Conservation (phyloP, 2,797 vertebrate species). For the Arrhamphus sclerolepis region DNA sequence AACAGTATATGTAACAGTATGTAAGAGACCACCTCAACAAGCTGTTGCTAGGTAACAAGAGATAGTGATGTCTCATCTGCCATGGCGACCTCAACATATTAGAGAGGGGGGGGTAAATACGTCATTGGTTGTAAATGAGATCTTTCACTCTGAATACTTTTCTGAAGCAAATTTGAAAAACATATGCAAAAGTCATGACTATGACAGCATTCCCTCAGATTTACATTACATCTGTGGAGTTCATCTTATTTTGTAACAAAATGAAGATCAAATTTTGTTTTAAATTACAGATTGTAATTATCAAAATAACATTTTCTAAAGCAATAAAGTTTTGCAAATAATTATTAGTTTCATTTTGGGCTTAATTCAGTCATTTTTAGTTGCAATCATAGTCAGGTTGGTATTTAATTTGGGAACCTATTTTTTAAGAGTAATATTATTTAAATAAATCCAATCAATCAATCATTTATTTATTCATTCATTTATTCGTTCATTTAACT, state of each 20-base stretch:
- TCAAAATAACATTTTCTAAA: too few relatives aligned
- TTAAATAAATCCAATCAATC: not conserved
- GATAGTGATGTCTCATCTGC: constrained; percentile 16
- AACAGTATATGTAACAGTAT: constrained; percentile 5
- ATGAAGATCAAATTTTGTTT: not conserved
- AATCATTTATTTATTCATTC: not conserved
- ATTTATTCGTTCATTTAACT: too few relatives aligned
- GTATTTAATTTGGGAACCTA: not conserved
- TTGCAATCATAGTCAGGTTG: not conserved
- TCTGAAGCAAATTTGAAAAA: not conserved
- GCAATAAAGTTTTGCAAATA: too few relatives aligned
- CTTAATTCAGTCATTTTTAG: too few relatives aligned
- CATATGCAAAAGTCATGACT: constrained; percentile 6
- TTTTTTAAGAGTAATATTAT: too few relatives aligned
- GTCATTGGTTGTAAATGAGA: constrained; percentile 21
- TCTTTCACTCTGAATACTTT: constrained; percentile 11
- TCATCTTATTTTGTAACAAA: not conserved
- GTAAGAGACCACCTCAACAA: constrained; percentile 18
- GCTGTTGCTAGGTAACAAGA: constrained; percentile 48
- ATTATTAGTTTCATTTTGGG: too few relatives aligned
- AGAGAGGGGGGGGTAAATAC: too few relatives aligned
- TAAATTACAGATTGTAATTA: not conserved
- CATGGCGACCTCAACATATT: constrained; percentile 16
- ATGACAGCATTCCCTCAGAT: not conserved
- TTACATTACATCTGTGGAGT: not conserved